phyloP scores from a whole-genome alignment of 2,888 invertebrate species.

The Petrolisthes cinctipes region DNA sequence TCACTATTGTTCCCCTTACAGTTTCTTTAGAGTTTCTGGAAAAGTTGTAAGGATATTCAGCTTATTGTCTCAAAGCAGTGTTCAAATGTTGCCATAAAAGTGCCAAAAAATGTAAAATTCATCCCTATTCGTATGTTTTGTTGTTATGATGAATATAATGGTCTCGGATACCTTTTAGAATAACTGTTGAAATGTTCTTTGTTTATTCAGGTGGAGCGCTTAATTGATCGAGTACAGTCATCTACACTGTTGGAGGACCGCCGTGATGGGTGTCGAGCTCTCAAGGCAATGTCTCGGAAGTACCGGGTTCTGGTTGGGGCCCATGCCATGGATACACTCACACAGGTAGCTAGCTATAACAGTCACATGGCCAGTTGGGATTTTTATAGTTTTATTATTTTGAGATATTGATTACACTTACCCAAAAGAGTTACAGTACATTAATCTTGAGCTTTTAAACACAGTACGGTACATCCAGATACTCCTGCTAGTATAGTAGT shows the following conservation, averaged over 20 bases:
- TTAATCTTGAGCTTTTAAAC: too few relatives aligned
- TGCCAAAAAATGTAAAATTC: not conserved
- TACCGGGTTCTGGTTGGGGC: slow-evolving; percentile 97
- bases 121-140: not conserved
- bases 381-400: too few relatives aligned
- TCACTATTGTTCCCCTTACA: too few relatives aligned
- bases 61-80: too few relatives aligned
- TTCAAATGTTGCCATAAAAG: not conserved
- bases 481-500: too few relatives aligned
- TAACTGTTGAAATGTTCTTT: not conserved
- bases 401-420: too few relatives aligned
- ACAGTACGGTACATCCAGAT: too few relatives aligned
- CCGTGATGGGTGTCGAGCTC: slow-evolving; percentile 94
- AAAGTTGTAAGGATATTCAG: too few relatives aligned
- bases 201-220: slow-evolving; percentile 82
- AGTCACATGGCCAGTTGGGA: too few relatives aligned
- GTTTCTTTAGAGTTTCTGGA: too few relatives aligned
- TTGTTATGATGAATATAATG: not conserved
- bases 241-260: slow-evolving; percentile 95
- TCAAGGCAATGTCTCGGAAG: slow-evolving; percentile 90
- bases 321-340: slow-evolving; percentile 82
- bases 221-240: slow-evolving; percentile 92
- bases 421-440: too few relatives aligned
- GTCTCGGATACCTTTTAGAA: not conserved
- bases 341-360: slow-evolving; percentile 67